Percentiles rank a stretch among this genome's conserved stretches.
phyloP scores from a whole-genome alignment of 2,888 invertebrate species.

The Petrophora chlorosata region DNA sequence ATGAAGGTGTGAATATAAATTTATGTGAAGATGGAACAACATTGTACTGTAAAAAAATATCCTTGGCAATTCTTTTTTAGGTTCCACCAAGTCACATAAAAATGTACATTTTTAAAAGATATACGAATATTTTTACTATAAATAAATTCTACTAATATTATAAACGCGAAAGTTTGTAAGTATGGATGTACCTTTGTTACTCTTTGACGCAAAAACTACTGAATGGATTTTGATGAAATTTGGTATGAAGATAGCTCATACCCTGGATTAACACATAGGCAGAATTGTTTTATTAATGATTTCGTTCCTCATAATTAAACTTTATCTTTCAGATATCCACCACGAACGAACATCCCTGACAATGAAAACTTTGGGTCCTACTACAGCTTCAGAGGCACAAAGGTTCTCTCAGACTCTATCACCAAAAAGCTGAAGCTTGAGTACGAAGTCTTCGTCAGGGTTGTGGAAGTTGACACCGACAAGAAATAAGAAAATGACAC shows the following conservation, averaged over 20 bases:
- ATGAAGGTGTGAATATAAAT: too few relatives aligned
- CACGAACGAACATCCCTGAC: slow-evolving; percentile 53
- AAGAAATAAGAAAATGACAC: not conserved
- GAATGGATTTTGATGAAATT: not conserved
- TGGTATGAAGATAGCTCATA: too few relatives aligned
- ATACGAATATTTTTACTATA: too few relatives aligned
- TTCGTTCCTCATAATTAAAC: not conserved
- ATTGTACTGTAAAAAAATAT: too few relatives aligned
- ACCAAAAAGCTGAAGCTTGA: slow-evolving; percentile 68
- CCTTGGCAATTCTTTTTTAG: too few relatives aligned
- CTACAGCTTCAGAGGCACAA: slow-evolving; percentile 71
- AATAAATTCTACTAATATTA: too few relatives aligned
- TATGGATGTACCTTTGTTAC: not conserved
- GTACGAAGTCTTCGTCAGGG: slow-evolving; percentile 73
- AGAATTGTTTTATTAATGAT: too few relatives aligned
- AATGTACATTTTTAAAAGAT: too few relatives aligned
- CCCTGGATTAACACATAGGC: too few relatives aligned
- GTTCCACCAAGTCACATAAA: too few relatives aligned
- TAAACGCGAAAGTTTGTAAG: not conserved
- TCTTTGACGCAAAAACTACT: not conserved
- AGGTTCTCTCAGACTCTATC: slow-evolving; percentile 55
- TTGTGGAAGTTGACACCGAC: slow-evolving; percentile 52
- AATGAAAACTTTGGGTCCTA: slow-evolving; percentile 65
- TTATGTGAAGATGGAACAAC: too few relatives aligned
- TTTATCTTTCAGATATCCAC: slow-evolving; percentile 63